phyloP scores from a whole-genome alignment of 2,888 invertebrate species.

The Athalia circularis region DNA sequence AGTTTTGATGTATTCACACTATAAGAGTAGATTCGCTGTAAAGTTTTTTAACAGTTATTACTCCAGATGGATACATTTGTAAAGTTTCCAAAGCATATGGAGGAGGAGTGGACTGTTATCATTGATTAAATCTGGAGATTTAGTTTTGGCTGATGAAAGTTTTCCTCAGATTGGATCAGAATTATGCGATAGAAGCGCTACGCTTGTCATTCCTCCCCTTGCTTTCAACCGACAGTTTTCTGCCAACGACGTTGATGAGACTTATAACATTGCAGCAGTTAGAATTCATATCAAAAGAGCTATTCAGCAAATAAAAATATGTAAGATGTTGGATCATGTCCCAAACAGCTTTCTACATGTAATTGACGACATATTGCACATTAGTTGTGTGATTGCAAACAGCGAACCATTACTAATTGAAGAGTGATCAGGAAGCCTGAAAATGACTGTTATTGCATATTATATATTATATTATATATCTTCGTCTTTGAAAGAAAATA shows the following conservation, averaged over 20 bases:
- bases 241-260: neutral
- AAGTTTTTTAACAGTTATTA: slow-evolving; percentile 46
- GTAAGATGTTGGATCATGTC: slow-evolving; percentile 37
- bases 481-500: too few relatives aligned
- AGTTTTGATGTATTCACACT: slow-evolving; percentile 51
- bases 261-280: slow-evolving; percentile 38
- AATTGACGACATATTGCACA: slow-evolving; percentile 46
- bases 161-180: slow-evolving; percentile 48
- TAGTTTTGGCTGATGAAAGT: slow-evolving; percentile 49
- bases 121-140: slow-evolving; percentile 51
- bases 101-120: slow-evolving; percentile 50
- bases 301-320: slow-evolving; percentile 47
- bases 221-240: slow-evolving; percentile 31
- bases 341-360: slow-evolving; percentile 30
- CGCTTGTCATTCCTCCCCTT: slow-evolving; percentile 47
- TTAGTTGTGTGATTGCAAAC: slow-evolving; percentile 49
- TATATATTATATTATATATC: too few relatives aligned
- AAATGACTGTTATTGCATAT: too few relatives aligned
- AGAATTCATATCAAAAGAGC: slow-evolving; percentile 43
- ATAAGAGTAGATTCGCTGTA: slow-evolving; percentile 33
- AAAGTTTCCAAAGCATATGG: slow-evolving; percentile 47
- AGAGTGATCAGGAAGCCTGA: too few relatives aligned
- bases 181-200: slow-evolving; percentile 11
- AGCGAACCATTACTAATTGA: neutral
- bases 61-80: slow-evolving; percentile 46